phyloP scores from a whole-genome alignment of 2,797 vertebrate species.

The Microctenopoma steveboyesi region DNA sequence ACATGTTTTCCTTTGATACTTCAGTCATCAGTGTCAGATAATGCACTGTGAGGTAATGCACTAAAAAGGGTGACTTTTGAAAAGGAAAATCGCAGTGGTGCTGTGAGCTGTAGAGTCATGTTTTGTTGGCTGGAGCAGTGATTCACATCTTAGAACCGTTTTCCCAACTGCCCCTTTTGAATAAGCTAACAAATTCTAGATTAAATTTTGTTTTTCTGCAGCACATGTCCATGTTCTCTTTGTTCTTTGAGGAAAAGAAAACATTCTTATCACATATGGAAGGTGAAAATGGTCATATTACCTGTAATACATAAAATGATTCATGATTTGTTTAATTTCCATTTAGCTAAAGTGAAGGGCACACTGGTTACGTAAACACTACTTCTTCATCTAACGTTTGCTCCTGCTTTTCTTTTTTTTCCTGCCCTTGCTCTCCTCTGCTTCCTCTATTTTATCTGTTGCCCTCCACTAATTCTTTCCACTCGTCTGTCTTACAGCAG shows the following conservation, averaged over 20 bases:
- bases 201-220: conserved; percentile 22
- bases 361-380: conserved; percentile 24
- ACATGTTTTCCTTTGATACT: conserved; percentile 17
- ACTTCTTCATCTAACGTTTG: conserved; percentile 27
- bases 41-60: background rate
- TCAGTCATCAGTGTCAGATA: conserved; percentile 5
- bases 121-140: conserved; percentile 5
- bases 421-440: background rate
- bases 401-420: background rate
- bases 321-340: conserved; percentile 48
- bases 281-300: conserved; percentile 45
- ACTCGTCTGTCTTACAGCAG: conserved; percentile 11
- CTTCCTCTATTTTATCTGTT: conserved; percentile 13
- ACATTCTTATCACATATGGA: conserved; percentile 12
- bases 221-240: conserved; percentile 2
- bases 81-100: background rate
- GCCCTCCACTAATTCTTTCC: conserved; percentile 11
- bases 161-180: conserved; percentile 1
- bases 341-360: conserved; percentile 9
- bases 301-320: conserved; percentile 18
- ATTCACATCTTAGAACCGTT: conserved; percentile 21
- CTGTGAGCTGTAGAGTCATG: background rate
- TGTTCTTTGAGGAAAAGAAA: conserved; percentile 31
- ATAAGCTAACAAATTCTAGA: conserved; percentile 10
- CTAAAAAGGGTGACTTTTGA: background rate